Conservation (phyloP, 2,113 vertebrate species). For the Corynorhinus townsendii region DNA sequence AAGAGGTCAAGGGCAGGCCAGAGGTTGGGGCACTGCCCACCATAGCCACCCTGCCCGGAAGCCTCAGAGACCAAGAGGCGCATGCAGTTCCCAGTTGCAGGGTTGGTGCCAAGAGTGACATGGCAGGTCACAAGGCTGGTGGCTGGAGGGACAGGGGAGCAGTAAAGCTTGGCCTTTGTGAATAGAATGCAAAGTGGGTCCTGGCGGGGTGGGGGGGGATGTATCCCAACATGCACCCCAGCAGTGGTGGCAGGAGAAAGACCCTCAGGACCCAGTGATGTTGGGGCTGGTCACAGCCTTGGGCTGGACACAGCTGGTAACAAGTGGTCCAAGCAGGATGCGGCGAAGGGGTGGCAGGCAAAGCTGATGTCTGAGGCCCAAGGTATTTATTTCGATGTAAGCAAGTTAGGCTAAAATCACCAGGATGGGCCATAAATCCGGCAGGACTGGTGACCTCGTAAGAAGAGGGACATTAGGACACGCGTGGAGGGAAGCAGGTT, state of each 20-base stretch:
- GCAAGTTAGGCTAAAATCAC: not conserved
- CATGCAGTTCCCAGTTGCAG: not conserved
- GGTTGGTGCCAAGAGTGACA: not conserved
- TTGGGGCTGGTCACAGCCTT: not conserved
- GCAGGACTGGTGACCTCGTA: fast-evolving
- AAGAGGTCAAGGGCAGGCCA: fast-evolving
- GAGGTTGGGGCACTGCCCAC: not conserved
- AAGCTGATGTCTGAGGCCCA: not conserved
- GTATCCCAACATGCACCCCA: fast-evolving
- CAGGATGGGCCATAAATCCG: not conserved
- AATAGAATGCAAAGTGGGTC: not conserved
- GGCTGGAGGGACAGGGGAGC: not conserved
- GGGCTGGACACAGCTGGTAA: fast-evolving
- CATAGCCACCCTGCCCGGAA: too few species aligned
- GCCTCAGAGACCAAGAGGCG: fast-evolving
- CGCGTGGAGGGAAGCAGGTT: not conserved
- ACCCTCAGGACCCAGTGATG: fast-evolving
- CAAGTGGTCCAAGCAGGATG: fast-evolving
- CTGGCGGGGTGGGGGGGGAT: fast-evolving
- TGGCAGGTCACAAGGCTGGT: not conserved
- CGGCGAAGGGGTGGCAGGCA: not conserved
- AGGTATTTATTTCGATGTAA: not conserved
- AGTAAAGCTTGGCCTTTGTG: not conserved
- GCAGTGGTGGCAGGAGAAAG: not conserved
- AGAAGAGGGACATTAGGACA: not conserved